Percentiles rank a stretch among this genome's conserved stretches.
These are phyloP conservation scores for Aphidoletes aphidimyza DNA, from an alignment of 2,888 invertebrate genomes.

Conservation along the genomic window DNA sequence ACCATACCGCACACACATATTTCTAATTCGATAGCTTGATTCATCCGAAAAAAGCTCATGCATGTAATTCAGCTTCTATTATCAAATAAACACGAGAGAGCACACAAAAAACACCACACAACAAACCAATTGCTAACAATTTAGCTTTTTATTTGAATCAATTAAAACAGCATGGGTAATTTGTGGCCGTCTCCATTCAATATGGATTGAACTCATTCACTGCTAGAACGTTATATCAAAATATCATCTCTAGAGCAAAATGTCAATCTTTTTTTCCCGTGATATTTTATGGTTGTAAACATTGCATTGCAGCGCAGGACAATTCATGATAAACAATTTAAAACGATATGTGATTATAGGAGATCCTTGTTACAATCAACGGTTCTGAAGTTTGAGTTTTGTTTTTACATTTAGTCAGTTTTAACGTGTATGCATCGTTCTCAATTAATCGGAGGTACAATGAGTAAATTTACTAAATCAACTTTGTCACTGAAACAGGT, in stretches of 20 bases:
- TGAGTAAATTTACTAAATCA: conserved; percentile 67
- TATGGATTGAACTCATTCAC: conserved; percentile 2
- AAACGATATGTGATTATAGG: background rate
- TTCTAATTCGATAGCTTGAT: too few species aligned
- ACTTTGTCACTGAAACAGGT: conserved; percentile 74
- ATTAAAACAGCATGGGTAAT: too few species aligned
- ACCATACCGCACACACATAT: too few species aligned
- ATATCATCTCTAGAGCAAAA: background rate
- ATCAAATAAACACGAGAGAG: too few species aligned
- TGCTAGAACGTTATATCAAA: background rate
- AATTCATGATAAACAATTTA: too few species aligned
- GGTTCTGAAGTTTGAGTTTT: too few species aligned
- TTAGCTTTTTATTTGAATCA: too few species aligned
- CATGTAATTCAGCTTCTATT: too few species aligned
- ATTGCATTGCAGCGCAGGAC: background rate
- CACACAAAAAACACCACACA: too few species aligned
- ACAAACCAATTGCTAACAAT: too few species aligned
- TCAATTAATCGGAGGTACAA: conserved; percentile 55
- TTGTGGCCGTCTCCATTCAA: background rate
- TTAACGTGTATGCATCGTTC: background rate
- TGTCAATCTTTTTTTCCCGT: background rate
- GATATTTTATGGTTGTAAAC: conserved; percentile 5
- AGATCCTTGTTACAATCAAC: too few species aligned
- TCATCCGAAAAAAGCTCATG: too few species aligned
- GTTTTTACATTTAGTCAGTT: background rate